These are phyloP conservation scores for Yponomeuta malinellus DNA, from an alignment of 2,888 invertebrate species.

Conservation along the genomic window DNA sequence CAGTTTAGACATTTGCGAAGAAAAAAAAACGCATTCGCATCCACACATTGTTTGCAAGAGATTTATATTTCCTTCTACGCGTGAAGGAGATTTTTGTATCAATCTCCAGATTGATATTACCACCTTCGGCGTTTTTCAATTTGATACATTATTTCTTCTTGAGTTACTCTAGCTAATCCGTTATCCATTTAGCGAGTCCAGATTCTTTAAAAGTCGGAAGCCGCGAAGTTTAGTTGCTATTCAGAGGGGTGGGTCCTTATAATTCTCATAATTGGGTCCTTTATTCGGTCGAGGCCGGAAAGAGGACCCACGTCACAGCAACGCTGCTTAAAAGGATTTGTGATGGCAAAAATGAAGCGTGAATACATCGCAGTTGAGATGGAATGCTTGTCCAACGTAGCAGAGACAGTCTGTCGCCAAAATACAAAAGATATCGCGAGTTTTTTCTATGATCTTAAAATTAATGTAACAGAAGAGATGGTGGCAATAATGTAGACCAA, in stretches of 20 bases:
- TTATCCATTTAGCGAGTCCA: constrained; percentile 38
- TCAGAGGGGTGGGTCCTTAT: constrained; percentile 42
- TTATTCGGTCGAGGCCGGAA: constrained; percentile 60
- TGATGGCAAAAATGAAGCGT: constrained; percentile 52
- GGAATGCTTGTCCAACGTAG: constrained; percentile 30
- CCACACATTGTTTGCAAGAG: constrained; percentile 33
- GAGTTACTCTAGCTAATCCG: constrained; percentile 58
- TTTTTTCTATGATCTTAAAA: background rate
- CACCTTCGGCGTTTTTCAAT: constrained; percentile 7
- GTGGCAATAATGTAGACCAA: no score
- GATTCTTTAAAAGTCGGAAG: constrained; percentile 70
- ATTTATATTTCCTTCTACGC: constrained; percentile 23
- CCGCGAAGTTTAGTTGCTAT: constrained; percentile 42
- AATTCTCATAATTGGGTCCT: constrained; percentile 67
- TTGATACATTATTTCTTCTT: constrained; percentile 16
- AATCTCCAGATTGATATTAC: constrained; percentile 14
- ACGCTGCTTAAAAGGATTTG: constrained; percentile 64
- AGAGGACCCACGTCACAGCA: constrained; percentile 60
- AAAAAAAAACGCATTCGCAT: constrained; percentile 33
- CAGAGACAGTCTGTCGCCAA: constrained; percentile 68
- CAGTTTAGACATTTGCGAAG: constrained; percentile 34
- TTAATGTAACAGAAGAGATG: background rate
- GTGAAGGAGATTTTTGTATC: constrained; percentile 21
- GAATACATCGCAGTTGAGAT: constrained; percentile 34
- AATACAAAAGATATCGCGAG: background rate